Evolutionary conservation across 2,888 invertebrate genomes (phyloP).

Genomic region (Agrochola lota): DNA sequence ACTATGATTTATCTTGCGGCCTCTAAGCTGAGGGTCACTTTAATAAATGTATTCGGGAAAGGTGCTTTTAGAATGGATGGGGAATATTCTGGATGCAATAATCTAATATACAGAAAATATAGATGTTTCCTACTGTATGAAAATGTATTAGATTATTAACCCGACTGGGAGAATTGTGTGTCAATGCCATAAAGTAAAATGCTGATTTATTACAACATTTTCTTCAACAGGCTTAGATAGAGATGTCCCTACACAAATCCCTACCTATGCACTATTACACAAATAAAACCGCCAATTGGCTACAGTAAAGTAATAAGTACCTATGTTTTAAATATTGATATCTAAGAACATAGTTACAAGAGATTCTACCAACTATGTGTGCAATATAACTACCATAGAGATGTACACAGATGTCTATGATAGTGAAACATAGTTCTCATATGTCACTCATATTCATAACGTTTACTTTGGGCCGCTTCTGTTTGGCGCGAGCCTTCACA

Average conservation of each 20-base stretch:
- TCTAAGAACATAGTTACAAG: too few relatives aligned
- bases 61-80: constrained; percentile 85
- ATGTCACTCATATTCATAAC: constrained; percentile 40
- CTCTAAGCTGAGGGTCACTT: constrained; percentile 88
- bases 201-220: constrained; percentile 25
- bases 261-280: not conserved
- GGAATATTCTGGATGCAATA: constrained; percentile 85
- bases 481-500: constrained; percentile 44
- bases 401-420: constrained; percentile 19
- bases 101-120: constrained; percentile 81
- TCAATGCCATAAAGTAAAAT: constrained; percentile 24
- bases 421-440: constrained; percentile 14
- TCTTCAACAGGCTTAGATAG: not conserved
- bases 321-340: too few relatives aligned
- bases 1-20: constrained; percentile 89
- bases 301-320: not conserved
- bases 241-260: not conserved
- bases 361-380: not conserved
- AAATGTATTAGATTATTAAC: constrained; percentile 63
- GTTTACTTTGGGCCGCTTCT: constrained; percentile 38
- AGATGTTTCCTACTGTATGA: constrained; percentile 65
- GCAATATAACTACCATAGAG: not conserved
- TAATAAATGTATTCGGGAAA: constrained; percentile 89
- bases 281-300: not conserved
- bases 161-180: constrained; percentile 49